Percentiles rank a stretch among this genome's conserved stretches.
Conservation (phyloP, 1,140 invertebrate species). For the Drosophila sp. region DNA sequence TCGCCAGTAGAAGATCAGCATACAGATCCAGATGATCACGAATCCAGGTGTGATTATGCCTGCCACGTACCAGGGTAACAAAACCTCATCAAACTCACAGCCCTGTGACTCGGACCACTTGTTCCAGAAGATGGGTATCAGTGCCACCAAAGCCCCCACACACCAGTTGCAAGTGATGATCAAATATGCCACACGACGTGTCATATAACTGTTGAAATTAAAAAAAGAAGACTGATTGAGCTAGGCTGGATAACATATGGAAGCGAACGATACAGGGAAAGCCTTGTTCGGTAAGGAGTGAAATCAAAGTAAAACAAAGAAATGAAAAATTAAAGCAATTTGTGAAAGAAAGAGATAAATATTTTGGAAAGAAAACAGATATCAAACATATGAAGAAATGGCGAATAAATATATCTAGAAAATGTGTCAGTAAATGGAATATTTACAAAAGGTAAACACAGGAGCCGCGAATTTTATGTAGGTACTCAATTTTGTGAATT, state of each 20-base stretch:
- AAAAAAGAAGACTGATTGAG: not conserved
- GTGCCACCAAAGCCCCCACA: slow-evolving; percentile 87
- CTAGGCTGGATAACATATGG: not conserved
- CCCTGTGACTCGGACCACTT: slow-evolving; percentile 86
- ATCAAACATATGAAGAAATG: too few relatives aligned
- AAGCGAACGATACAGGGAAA: not conserved
- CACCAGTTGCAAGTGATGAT: slow-evolving; percentile 88
- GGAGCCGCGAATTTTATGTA: too few relatives aligned
- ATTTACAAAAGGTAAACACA: too few relatives aligned
- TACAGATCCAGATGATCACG: slow-evolving; percentile 88
- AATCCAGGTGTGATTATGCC: slow-evolving; percentile 89
- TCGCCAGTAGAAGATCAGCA: slow-evolving; percentile 90
- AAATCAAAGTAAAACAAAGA: not conserved
- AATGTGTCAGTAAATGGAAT: too few relatives aligned
- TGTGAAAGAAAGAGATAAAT: too few relatives aligned
- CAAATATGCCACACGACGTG: slow-evolving; percentile 86
- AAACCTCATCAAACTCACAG: slow-evolving; percentile 86
- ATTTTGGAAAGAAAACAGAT: too few relatives aligned
- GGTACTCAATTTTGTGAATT: too few relatives aligned
- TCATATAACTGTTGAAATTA: slow-evolving; percentile 85
- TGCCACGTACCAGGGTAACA: slow-evolving; percentile 86
- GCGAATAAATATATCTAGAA: too few relatives aligned
- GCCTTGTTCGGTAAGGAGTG: too few relatives aligned
- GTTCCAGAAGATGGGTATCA: slow-evolving; percentile 90
- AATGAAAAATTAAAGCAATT: not conserved